Percentiles rank a stretch among this genome's conserved stretches.
These are phyloP conservation scores for Sparus aurata DNA, from an alignment of 2,797 vertebrate genomes.

Conservation along the genomic window DNA sequence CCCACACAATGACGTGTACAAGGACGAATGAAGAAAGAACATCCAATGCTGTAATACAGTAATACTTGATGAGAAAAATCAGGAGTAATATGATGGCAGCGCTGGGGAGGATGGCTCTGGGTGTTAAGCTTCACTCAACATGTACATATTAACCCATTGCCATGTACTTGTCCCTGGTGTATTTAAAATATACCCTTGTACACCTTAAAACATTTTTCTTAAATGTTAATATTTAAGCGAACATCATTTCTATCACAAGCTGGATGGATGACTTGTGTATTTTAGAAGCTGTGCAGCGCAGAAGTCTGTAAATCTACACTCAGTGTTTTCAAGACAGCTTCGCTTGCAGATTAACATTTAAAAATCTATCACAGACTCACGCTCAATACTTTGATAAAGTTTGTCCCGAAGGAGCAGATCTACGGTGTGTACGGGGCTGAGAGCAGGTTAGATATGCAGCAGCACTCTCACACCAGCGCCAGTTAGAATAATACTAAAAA, in stretches of 20 bases:
- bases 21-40: conserved; percentile 26
- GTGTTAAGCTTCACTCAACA: neutral
- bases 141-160: neutral
- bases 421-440: conserved; percentile 1
- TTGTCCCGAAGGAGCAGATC: conserved; percentile 14
- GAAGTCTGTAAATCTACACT: neutral
- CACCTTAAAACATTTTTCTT: neutral
- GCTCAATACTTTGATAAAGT: neutral
- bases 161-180: neutral
- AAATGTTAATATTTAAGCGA: too few relatives aligned
- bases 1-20: conserved; percentile 45
- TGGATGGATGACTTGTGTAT: too few relatives aligned
- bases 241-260: too few relatives aligned
- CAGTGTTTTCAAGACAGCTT: neutral
- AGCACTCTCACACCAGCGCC: conserved; percentile 4
- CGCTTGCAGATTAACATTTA: conserved; percentile 16
- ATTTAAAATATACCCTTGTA: neutral
- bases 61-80: conserved; percentile 3
- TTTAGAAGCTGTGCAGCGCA: neutral
- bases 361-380: neutral
- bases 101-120: neutral
- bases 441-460: conserved; percentile 17
- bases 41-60: conserved; percentile 20
- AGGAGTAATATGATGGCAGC: neutral
- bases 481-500: conserved; percentile 34